Evolutionary conservation across 2,113 vertebrate species (phyloP).

Genomic region (Felis chaus): DNA sequence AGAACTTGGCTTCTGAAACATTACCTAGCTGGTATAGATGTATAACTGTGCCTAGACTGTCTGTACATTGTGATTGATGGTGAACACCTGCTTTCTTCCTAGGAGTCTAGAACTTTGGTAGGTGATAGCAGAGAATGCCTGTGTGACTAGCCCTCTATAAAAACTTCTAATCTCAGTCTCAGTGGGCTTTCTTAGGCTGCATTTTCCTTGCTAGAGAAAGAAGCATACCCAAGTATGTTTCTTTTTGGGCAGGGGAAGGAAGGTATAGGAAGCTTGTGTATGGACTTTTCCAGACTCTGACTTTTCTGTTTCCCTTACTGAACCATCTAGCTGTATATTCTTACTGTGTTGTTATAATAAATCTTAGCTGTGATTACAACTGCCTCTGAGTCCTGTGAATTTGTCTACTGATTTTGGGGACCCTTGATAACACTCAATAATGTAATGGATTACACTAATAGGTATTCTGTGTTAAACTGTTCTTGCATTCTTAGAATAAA

Average conservation of each 20-base stretch:
- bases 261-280: background rate
- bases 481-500: background rate
- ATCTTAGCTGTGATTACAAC: background rate
- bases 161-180: background rate
- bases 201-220: background rate
- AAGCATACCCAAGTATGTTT: background rate
- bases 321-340: background rate
- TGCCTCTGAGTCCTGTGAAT: background rate
- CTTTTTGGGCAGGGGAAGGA: background rate
- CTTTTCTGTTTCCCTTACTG: background rate
- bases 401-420: background rate
- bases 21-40: background rate
- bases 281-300: background rate
- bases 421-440: background rate
- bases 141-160: background rate
- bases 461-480: background rate
- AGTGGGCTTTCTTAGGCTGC: background rate
- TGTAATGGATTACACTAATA: background rate
- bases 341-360: background rate
- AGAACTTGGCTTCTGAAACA: background rate
- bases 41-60: background rate
- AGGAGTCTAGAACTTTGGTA: background rate
- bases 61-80: background rate
- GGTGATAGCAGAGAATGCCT: background rate
- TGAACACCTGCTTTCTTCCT: background rate